These are phyloP conservation scores for Sebastes trivittatus DNA, from an alignment of 2,797 vertebrate genomes.

Conservation along the genomic window DNA sequence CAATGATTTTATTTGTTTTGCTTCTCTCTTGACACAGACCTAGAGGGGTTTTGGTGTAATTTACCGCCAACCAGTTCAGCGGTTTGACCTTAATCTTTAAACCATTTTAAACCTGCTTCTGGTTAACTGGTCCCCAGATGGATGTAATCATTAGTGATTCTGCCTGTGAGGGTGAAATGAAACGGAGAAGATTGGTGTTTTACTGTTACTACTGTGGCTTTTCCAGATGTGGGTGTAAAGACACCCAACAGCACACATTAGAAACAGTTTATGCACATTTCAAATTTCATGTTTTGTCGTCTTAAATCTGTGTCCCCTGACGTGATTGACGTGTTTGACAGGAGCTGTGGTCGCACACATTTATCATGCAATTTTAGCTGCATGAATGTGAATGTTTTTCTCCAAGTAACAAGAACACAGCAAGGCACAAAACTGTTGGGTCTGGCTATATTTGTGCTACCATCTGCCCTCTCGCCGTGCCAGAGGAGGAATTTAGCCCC, in stretches of 20 bases:
- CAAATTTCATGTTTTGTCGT: not conserved
- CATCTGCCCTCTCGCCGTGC: not conserved
- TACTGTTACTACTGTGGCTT: not conserved
- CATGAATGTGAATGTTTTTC: conserved; percentile 10
- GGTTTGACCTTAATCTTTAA: conserved; percentile 25
- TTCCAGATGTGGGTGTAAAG: conserved; percentile 7
- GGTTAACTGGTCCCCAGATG: conserved; percentile 19
- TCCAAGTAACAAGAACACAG: not conserved
- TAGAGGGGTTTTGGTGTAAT: not conserved
- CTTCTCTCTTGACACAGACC: not conserved
- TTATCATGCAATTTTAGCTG: not conserved
- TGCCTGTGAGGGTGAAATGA: conserved; percentile 23
- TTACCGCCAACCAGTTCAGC: conserved; percentile 10
- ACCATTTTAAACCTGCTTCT: conserved; percentile 22
- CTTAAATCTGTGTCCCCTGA: not conserved
- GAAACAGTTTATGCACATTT: not conserved
- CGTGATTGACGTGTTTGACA: not conserved
- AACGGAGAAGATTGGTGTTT: conserved; percentile 1
- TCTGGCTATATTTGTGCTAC: conserved; percentile 11
- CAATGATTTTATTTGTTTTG: conserved; percentile 4
- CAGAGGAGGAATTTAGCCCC: conserved; percentile 30
- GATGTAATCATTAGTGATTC: conserved; percentile 24
- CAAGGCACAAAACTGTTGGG: conserved; percentile 6
- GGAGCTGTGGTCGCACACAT: not conserved
- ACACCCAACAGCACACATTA: not conserved